These are phyloP conservation scores for Nipponacmea schrenckii DNA, from an alignment of 2,888 invertebrate species.

Conservation along the genomic window DNA sequence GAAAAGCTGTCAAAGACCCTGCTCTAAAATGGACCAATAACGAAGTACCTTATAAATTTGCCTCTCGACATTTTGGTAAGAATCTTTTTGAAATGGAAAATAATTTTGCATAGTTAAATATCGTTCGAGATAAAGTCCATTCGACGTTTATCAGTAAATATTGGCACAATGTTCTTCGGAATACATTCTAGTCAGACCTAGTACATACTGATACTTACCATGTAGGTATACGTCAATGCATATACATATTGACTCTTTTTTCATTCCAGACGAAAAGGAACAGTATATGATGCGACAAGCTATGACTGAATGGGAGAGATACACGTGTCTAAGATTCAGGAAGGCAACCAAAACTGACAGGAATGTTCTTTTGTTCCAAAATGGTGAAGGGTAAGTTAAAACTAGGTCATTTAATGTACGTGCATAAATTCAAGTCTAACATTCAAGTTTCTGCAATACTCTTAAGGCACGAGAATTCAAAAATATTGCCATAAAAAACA, in stretches of 20 bases:
- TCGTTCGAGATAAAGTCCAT: too few species aligned
- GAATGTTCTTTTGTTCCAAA: conserved; percentile 52
- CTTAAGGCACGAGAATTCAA: too few species aligned
- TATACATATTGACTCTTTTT: too few species aligned
- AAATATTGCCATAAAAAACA: too few species aligned
- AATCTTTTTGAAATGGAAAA: conserved; percentile 7
- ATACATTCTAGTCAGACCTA: too few species aligned
- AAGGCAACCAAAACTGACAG: conserved; percentile 37
- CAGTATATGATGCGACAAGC: conserved; percentile 52
- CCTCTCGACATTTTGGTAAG: conserved; percentile 54
- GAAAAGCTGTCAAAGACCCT: conserved; percentile 50
- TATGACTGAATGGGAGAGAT: conserved; percentile 62
- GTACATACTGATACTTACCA: too few species aligned
- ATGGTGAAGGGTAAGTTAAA: conserved; percentile 55
- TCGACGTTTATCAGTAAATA: too few species aligned
- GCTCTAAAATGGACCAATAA: conserved; percentile 49
- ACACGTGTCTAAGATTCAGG: conserved; percentile 56
- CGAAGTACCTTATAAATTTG: conserved; percentile 50
- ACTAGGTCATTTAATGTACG: neutral
- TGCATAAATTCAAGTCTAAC: too few species aligned
- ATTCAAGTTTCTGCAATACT: too few species aligned
- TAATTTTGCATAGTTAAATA: neutral
- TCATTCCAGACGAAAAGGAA: conserved; percentile 44
- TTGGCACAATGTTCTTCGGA: too few species aligned
- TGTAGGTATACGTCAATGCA: too few species aligned